These are phyloP conservation scores for Cabera pusaria DNA, from an alignment of 2,888 invertebrate genomes.

Conservation along the genomic window DNA sequence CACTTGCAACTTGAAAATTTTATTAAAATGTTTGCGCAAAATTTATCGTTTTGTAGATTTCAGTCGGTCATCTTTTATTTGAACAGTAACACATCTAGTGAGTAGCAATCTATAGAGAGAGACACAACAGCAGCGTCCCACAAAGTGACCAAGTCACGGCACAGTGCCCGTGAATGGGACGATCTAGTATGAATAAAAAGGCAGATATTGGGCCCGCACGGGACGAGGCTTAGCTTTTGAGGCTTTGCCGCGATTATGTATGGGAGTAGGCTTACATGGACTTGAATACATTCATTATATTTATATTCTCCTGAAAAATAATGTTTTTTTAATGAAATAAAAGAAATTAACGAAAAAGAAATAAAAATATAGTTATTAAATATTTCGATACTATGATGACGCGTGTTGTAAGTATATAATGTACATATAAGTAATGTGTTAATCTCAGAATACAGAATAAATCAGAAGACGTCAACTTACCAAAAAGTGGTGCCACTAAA, in stretches of 20 bases:
- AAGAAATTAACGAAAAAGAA: too few relatives aligned
- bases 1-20: too few relatives aligned
- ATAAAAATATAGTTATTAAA: too few relatives aligned
- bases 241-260: conserved; percentile 39
- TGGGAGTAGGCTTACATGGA: conserved; percentile 34
- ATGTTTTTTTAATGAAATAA: conserved; percentile 4
- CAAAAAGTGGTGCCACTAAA: too few relatives aligned
- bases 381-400: too few relatives aligned
- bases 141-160: conserved; percentile 72
- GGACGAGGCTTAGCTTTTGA: conserved; percentile 52
- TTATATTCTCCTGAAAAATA: conserved; percentile 8
- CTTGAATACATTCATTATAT: conserved; percentile 15
- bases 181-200: conserved; percentile 57
- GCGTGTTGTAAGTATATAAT: too few relatives aligned
- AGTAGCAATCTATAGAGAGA: conserved; percentile 10
- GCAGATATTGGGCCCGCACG: conserved; percentile 42
- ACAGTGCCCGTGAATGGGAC: conserved; percentile 56
- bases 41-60: too few relatives aligned
- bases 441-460: too few relatives aligned
- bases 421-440: too few relatives aligned
- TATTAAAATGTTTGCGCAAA: too few relatives aligned
- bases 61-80: too few relatives aligned
- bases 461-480: too few relatives aligned
- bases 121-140: conserved; percentile 46
- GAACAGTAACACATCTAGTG: conserved; percentile 38